Conservation (phyloP, 2,113 vertebrate genomes). For the Coreoperca whiteheadi region DNA sequence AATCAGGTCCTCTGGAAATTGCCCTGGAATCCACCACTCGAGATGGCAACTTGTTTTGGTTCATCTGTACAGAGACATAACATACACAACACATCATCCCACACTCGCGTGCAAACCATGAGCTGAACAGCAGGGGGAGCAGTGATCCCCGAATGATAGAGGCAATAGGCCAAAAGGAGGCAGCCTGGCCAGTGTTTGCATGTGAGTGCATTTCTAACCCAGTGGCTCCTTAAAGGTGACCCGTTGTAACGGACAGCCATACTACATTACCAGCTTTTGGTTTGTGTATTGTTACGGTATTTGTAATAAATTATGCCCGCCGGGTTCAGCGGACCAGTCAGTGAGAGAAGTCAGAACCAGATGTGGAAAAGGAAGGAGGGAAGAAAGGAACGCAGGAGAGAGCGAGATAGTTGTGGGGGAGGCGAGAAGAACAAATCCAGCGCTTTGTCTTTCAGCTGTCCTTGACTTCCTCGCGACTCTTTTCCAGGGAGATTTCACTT, state of each 20-base stretch:
- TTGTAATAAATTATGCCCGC: conserved; percentile 27
- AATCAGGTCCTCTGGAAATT: conserved; percentile 94
- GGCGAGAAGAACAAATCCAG: conserved; percentile 66
- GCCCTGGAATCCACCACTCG: conserved; percentile 91
- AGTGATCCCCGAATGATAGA: conserved; percentile 40
- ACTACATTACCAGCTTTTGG: conserved; percentile 18
- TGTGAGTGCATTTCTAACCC: conserved; percentile 26
- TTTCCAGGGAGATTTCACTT: conserved; percentile 54
- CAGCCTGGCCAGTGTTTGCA: not conserved
- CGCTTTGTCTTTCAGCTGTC: conserved; percentile 74
- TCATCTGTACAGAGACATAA: conserved; percentile 86
- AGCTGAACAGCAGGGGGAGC: conserved; percentile 78
- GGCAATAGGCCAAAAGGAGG: conserved; percentile 20
- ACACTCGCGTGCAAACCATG: not conserved
- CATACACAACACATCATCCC: conserved; percentile 25
- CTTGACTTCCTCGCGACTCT: conserved; percentile 63
- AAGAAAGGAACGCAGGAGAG: conserved; percentile 49
- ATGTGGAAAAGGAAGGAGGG: conserved; percentile 47
- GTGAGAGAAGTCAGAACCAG: conserved; percentile 67
- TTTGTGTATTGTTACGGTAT: conserved; percentile 39
- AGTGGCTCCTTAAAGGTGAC: conserved; percentile 49
- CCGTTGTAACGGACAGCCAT: conserved; percentile 20
- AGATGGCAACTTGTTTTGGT: conserved; percentile 91
- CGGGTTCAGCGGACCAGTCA: conserved; percentile 4
- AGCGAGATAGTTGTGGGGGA: conserved; percentile 63